Evolutionary conservation across 2,797 vertebrate genomes (phyloP).

Genomic region (Hyperoplus lanceolatus): DNA sequence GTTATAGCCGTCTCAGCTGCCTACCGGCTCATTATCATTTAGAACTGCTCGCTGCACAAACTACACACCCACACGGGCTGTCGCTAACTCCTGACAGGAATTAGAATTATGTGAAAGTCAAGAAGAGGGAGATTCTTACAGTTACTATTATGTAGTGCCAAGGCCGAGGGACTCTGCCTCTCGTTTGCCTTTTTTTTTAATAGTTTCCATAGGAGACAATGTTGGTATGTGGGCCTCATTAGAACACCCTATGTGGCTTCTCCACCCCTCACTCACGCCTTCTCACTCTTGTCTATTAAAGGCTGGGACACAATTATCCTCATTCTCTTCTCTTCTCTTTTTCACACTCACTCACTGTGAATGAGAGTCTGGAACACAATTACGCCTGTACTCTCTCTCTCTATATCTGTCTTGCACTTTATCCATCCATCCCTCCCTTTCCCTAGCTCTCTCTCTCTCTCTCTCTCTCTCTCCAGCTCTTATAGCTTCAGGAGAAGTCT

Average conservation of each 20-base stretch:
- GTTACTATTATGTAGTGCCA: constrained; percentile 57
- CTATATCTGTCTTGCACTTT: constrained; percentile 40
- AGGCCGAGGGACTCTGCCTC: constrained; percentile 55
- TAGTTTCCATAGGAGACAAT: constrained; percentile 66
- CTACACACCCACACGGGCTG: constrained; percentile 68
- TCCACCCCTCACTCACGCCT: constrained; percentile 73
- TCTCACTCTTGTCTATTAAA: constrained; percentile 75
- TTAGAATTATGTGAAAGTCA: constrained; percentile 66
- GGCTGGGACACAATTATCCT: constrained; percentile 75
- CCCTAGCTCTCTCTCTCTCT: constrained; percentile 9
- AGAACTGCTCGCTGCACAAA: constrained; percentile 65
- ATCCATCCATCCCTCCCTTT: constrained; percentile 43
- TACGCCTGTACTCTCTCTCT: constrained; percentile 66
- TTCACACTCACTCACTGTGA: constrained; percentile 69
- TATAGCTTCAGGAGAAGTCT: constrained; percentile 80
- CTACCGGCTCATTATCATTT: constrained; percentile 76
- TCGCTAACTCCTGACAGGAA: constrained; percentile 71
- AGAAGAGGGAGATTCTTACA: constrained; percentile 62
- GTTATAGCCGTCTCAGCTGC: constrained; percentile 51
- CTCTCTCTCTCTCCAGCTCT: constrained; percentile 59
- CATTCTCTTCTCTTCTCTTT: constrained; percentile 69
- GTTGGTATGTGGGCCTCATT: constrained; percentile 79
- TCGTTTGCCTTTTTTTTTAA: constrained; percentile 41
- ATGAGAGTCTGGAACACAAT: constrained; percentile 78
- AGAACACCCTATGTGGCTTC: constrained; percentile 66